These are phyloP conservation scores for Rousettus madagascariensis DNA, from an alignment of 2,797 vertebrate genomes.

Conservation along the genomic window DNA sequence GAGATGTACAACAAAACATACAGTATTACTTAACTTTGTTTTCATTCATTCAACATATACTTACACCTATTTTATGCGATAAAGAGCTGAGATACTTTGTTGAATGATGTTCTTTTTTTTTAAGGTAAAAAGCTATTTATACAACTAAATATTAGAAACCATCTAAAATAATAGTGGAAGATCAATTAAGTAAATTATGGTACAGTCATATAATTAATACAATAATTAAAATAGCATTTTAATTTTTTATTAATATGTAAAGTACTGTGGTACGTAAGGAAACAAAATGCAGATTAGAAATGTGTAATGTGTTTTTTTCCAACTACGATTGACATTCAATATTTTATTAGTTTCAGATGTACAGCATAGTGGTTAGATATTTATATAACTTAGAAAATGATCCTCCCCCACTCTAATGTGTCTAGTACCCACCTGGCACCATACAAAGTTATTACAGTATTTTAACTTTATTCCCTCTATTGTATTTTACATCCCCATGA, in stretches of 20 bases:
- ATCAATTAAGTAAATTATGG: background rate
- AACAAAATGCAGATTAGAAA: background rate
- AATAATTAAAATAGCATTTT: constrained; percentile 14
- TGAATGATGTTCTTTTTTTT: background rate
- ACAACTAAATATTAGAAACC: background rate
- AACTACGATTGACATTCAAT: background rate
- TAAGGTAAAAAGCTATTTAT: constrained; percentile 22
- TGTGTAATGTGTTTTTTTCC: background rate
- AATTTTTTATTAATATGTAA: constrained; percentile 4
- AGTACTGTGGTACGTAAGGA: background rate
- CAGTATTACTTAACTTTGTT: background rate
- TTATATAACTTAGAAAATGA: background rate
- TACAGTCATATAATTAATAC: background rate
- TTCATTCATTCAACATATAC: background rate
- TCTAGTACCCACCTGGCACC: background rate
- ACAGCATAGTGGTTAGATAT: background rate
- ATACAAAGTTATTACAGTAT: background rate
- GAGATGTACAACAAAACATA: background rate
- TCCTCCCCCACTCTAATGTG: background rate
- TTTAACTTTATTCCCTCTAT: background rate
- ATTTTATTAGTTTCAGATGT: background rate
- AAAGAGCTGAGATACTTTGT: background rate
- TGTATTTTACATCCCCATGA: background rate
- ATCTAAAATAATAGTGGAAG: constrained; percentile 34
- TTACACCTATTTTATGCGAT: background rate